These are phyloP conservation scores for Pollachius pollachius DNA, from an alignment of 2,113 vertebrate genomes.

Conservation along the genomic window DNA sequence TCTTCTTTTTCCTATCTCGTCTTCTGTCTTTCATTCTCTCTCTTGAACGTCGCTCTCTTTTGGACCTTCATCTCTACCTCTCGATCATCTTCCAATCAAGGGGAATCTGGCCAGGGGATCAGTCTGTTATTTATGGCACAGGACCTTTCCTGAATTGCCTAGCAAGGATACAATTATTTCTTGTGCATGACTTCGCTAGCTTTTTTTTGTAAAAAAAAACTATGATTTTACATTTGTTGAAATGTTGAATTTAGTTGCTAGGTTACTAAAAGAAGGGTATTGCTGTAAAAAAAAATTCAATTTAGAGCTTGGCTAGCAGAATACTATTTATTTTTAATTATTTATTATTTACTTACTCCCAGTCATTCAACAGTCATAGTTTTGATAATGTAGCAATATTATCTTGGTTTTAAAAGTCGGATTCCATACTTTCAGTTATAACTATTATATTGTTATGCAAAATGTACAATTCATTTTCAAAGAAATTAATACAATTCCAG, in stretches of 20 bases:
- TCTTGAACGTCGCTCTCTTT: constrained; percentile 23
- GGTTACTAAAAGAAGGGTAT: constrained; percentile 50
- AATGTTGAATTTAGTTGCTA: constrained; percentile 69
- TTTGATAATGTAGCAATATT: too few species aligned
- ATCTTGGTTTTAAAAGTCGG: too few species aligned
- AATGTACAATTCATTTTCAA: too few species aligned
- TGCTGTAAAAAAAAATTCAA: too few species aligned
- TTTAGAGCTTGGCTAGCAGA: too few species aligned
- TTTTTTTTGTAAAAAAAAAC: constrained; percentile 23
- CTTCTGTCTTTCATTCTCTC: constrained; percentile 24
- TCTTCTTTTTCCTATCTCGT: background rate
- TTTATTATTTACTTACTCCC: too few species aligned
- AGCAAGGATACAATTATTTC: constrained; percentile 77
- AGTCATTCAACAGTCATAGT: too few species aligned
- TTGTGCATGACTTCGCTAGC: constrained; percentile 46
- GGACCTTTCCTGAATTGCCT: too few species aligned
- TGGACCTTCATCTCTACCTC: constrained; percentile 23
- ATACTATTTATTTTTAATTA: too few species aligned
- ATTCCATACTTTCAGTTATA: too few species aligned
- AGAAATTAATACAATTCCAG: background rate
- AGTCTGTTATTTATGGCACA: constrained; percentile 69
- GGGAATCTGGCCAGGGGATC: constrained; percentile 59
- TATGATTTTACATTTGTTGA: constrained; percentile 49
- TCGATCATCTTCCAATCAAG: constrained; percentile 33
- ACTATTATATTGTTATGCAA: too few species aligned